These are phyloP conservation scores for Dorcus parallelipipedus DNA, from an alignment of 2,888 invertebrate genomes.

Conservation along the genomic window DNA sequence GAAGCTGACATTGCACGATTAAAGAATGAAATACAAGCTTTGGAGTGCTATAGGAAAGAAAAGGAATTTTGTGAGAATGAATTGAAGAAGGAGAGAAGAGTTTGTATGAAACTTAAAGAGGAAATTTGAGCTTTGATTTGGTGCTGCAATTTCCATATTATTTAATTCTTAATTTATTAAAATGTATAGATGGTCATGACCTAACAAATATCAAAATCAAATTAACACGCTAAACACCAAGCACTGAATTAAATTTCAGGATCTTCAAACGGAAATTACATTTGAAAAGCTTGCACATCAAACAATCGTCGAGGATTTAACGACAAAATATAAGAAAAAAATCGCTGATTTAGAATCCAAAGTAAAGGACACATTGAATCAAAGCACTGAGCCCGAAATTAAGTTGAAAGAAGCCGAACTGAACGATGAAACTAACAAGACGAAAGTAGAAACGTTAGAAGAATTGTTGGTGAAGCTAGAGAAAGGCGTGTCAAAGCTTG, in stretches of 20 bases:
- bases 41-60: conserved; percentile 38
- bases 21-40: conserved; percentile 49
- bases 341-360: conserved; percentile 43
- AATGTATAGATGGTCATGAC: too few relatives aligned
- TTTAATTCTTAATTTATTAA: too few relatives aligned
- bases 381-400: conserved; percentile 26
- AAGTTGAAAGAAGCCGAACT: conserved; percentile 28
- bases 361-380: conserved; percentile 35
- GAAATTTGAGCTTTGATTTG: conserved; percentile 22
- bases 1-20: conserved; percentile 49
- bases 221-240: too few relatives aligned
- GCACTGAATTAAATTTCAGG: conserved; percentile 13
- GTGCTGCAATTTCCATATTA: too few relatives aligned
- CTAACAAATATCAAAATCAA: too few relatives aligned
- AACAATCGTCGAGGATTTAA: conserved; percentile 27
- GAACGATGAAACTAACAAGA: conserved; percentile 25
- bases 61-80: conserved; percentile 4
- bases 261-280: conserved; percentile 28
- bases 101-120: conserved; percentile 16
- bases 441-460: conserved; percentile 47
- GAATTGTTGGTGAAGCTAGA: conserved; percentile 47
- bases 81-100: conserved; percentile 19
- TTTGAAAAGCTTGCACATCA: conserved; percentile 15
- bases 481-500: conserved; percentile 47
- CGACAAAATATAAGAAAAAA: conserved; percentile 38